Conservation (phyloP, 2,797 vertebrate species). For the Spinibarbus caldwelli region DNA sequence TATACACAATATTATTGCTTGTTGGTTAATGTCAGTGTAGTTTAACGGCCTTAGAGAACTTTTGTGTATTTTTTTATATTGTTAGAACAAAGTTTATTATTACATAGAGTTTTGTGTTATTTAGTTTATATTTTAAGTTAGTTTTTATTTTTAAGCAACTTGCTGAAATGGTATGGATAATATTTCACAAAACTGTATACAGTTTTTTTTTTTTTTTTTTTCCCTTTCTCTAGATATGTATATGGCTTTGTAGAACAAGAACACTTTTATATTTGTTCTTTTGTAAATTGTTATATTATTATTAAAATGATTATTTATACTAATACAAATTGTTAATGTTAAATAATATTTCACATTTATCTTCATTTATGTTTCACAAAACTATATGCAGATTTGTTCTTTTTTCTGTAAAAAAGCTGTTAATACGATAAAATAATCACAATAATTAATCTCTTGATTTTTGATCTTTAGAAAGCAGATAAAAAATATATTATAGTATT, state of each 20-base stretch:
- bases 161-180: no score
- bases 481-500: background rate
- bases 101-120: background rate
- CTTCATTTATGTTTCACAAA: background rate
- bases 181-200: background rate
- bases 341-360: background rate
- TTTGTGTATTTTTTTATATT: background rate
- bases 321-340: background rate
- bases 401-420: background rate
- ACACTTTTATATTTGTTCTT: background rate
- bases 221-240: no score
- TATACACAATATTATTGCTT: constrained; percentile 2
- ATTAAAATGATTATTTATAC: background rate
- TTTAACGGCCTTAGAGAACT: background rate
- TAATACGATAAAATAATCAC: background rate
- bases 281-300: background rate
- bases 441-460: background rate
- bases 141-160: background rate
- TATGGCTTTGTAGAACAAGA: no score
- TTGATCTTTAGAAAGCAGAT: background rate
- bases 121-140: background rate
- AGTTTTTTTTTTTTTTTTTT: no score
- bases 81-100: background rate
- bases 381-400: background rate
- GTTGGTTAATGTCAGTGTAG: constrained; percentile 10